These are phyloP conservation scores for Hydriomena furcata DNA, from an alignment of 2,888 invertebrate species.

Conservation along the genomic window DNA sequence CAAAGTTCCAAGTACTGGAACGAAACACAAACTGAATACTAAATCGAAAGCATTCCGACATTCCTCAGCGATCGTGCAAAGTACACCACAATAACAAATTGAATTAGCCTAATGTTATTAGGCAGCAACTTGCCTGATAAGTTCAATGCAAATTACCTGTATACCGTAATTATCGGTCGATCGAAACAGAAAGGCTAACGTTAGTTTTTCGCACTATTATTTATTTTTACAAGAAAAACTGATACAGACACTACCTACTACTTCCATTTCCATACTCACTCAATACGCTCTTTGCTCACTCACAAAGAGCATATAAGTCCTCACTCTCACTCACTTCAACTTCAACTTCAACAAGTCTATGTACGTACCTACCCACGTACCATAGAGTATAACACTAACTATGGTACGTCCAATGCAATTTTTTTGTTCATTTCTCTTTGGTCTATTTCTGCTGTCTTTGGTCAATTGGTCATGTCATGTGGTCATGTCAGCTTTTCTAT, in stretches of 20 bases:
- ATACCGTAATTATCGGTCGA: constrained; percentile 14
- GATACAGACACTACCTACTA: constrained; percentile 6
- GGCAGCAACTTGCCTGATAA: constrained; percentile 17
- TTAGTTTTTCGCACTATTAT: constrained; percentile 9
- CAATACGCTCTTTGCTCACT: too few relatives aligned
- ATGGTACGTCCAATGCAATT: too few relatives aligned
- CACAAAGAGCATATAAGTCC: too few relatives aligned
- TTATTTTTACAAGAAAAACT: constrained; percentile 20
- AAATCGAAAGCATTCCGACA: constrained; percentile 61
- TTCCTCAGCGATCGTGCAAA: constrained; percentile 56
- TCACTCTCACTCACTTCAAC: too few relatives aligned
- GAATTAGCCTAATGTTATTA: constrained; percentile 57
- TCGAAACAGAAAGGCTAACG: constrained; percentile 5
- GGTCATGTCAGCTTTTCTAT: too few relatives aligned
- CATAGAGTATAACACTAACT: too few relatives aligned
- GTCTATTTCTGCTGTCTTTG: too few relatives aligned
- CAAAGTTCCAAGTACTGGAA: constrained; percentile 44
- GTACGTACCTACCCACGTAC: too few relatives aligned
- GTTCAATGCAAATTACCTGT: constrained; percentile 17
- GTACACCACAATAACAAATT: constrained; percentile 56
- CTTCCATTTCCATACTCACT: neutral
- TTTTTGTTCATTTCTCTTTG: too few relatives aligned
- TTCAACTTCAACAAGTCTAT: too few relatives aligned
- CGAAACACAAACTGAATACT: constrained; percentile 65
- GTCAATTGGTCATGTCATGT: too few relatives aligned